A percentile compares a stretch with the other conserved stretches of the same genome.
Conservation (phyloP, 2,888 invertebrate species). For the Spisula solida region DNA sequence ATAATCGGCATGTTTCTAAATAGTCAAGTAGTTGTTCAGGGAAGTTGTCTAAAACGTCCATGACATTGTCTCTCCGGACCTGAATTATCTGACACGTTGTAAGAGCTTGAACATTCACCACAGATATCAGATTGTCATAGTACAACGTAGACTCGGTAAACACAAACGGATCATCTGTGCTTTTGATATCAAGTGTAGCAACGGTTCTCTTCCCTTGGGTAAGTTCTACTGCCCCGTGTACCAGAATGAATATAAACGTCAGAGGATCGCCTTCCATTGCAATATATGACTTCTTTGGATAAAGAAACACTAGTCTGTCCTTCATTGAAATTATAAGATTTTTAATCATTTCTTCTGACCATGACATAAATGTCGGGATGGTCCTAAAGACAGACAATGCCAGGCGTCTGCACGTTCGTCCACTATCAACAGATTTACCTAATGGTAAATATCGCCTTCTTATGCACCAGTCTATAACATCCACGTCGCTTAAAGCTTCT, state of each 20-base stretch:
- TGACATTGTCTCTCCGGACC: constrained; percentile 19
- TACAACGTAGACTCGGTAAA: constrained; percentile 43
- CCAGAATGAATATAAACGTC: constrained; percentile 53
- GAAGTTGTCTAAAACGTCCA: constrained; percentile 7
- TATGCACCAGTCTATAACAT: constrained; percentile 73
- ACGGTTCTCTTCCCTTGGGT: constrained; percentile 1
- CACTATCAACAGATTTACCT: constrained; percentile 58
- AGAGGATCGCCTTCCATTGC: constrained; percentile 65
- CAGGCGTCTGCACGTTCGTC: constrained; percentile 57
- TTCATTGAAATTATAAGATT: constrained; percentile 64
- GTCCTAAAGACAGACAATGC: constrained; percentile 54
- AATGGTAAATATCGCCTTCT: constrained; percentile 69
- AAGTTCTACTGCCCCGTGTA: constrained; percentile 60
- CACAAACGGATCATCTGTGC: constrained; percentile 31
- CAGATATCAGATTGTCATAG: constrained; percentile 11
- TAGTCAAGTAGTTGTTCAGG: background rate
- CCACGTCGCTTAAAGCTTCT: constrained; percentile 39
- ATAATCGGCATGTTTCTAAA: background rate
- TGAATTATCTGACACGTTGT: constrained; percentile 50
- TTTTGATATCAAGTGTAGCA: background rate
- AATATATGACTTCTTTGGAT: constrained; percentile 63
- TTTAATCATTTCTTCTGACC: constrained; percentile 65
- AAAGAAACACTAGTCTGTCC: constrained; percentile 59
- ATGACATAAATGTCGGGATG: constrained; percentile 48
- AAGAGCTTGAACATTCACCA: constrained; percentile 45